Evolutionary conservation across 2,797 vertebrate species (phyloP).

Genomic region (Neomorphus geoffroyi): DNA sequence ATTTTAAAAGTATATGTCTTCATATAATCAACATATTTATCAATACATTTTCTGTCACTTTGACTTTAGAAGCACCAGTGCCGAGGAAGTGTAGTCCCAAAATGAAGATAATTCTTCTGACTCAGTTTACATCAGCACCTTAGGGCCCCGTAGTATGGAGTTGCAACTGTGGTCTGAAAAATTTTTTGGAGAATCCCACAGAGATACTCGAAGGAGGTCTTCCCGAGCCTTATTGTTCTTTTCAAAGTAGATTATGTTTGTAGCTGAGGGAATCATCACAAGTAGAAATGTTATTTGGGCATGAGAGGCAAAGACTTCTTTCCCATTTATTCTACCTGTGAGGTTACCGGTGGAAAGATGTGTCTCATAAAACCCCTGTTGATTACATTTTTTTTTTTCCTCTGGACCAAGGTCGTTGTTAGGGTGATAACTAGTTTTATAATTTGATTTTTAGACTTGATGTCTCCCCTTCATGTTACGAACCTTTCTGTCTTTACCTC

Average conservation of each 20-base stretch:
- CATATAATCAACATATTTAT: neutral
- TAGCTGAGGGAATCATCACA: neutral
- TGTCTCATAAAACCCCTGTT: neutral
- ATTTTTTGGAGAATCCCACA: neutral
- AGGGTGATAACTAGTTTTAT: neutral
- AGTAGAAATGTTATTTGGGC: neutral
- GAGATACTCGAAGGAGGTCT: neutral
- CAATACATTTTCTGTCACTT: neutral
- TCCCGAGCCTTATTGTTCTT: neutral
- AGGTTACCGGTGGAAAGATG: neutral
- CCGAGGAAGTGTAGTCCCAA: neutral
- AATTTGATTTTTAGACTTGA: neutral
- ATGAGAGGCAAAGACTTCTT: neutral
- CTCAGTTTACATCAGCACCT: neutral
- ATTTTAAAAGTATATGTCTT: neutral
- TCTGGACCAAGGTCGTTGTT: neutral
- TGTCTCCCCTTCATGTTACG: neutral
- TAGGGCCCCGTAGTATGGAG: fast-evolving
- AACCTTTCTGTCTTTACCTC: neutral
- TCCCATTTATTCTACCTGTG: neutral
- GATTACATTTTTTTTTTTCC: fast-evolving
- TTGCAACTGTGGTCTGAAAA: neutral
- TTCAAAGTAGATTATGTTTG: neutral
- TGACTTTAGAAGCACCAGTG: neutral
- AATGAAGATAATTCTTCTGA: neutral